phyloP scores from a whole-genome alignment of 2,113 vertebrate species.

The Typhlomys cinereus region DNA sequence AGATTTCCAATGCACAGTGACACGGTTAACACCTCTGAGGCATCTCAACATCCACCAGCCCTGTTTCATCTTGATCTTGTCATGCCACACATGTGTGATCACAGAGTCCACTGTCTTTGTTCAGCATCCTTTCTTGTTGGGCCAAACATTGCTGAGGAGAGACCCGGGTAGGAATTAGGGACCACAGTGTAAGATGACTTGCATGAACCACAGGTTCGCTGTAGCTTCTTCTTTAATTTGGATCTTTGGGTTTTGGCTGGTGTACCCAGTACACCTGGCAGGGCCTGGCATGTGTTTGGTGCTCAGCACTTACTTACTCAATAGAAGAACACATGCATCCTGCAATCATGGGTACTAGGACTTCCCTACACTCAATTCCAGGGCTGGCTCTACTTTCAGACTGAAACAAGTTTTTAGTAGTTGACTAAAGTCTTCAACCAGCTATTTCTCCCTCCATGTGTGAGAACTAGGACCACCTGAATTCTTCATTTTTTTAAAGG shows the following conservation, averaged over 20 bases:
- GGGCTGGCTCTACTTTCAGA: neutral
- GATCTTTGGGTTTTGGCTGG: neutral
- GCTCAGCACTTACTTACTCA: neutral
- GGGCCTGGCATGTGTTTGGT: neutral
- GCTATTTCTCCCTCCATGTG: neutral
- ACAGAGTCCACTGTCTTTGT: neutral
- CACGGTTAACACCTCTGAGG: neutral
- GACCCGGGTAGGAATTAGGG: neutral
- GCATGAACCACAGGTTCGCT: neutral
- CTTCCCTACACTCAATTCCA: neutral
- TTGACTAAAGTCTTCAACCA: slow-evolving; percentile 5
- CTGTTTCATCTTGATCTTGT: neutral
- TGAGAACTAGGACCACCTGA: neutral
- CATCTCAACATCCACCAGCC: neutral
- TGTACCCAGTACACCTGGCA: neutral
- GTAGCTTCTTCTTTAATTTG: neutral
- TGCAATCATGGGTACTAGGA: neutral
- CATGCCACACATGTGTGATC: neutral
- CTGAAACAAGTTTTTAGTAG: neutral
- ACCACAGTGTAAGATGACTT: neutral
- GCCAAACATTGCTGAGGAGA: neutral
- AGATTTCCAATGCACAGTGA: neutral
- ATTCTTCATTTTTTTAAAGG: slow-evolving; percentile 33
- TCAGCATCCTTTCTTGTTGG: neutral
- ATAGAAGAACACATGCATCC: too few relatives aligned